Evolutionary conservation across 2,113 vertebrate species (phyloP).

Genomic region (Lepidothrix coronata): DNA sequence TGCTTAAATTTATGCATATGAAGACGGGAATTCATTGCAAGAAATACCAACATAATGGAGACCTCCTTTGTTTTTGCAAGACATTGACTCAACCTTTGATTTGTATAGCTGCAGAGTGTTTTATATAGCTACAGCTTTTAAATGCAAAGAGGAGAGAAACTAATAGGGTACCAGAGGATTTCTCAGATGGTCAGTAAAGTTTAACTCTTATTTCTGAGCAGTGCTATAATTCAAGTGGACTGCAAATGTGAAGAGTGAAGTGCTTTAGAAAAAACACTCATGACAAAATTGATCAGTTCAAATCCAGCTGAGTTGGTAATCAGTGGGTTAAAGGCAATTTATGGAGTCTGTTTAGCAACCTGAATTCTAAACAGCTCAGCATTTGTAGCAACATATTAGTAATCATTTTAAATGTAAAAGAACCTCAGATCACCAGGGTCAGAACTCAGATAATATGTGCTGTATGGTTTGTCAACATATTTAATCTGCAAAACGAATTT

Average conservation of each 20-base stretch:
- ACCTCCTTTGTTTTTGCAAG: slow-evolving; percentile 10
- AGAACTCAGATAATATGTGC: not conserved
- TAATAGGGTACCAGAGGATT: not conserved
- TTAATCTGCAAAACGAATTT: not conserved
- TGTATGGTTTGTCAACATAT: not conserved
- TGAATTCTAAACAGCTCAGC: not conserved
- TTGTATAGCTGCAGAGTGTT: not conserved
- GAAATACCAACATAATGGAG: not conserved
- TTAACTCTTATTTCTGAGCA: not conserved
- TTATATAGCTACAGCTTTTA: not conserved
- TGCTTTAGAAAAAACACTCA: not conserved
- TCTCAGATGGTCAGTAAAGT: not conserved
- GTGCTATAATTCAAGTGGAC: not conserved
- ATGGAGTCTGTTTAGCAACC: not conserved
- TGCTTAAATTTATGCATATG: slow-evolving; percentile 22
- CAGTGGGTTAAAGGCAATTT: not conserved
- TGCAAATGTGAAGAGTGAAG: not conserved
- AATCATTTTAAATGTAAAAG: not conserved
- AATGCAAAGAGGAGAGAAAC: not conserved
- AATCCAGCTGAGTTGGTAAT: not conserved
- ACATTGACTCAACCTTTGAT: not conserved
- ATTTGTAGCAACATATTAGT: not conserved
- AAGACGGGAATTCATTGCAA: slow-evolving; percentile 1
- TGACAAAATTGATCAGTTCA: not conserved
- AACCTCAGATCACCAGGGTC: not conserved